These are phyloP conservation scores for Vollenhovia emeryi DNA, from an alignment of 1,140 invertebrate genomes.

Conservation along the genomic window DNA sequence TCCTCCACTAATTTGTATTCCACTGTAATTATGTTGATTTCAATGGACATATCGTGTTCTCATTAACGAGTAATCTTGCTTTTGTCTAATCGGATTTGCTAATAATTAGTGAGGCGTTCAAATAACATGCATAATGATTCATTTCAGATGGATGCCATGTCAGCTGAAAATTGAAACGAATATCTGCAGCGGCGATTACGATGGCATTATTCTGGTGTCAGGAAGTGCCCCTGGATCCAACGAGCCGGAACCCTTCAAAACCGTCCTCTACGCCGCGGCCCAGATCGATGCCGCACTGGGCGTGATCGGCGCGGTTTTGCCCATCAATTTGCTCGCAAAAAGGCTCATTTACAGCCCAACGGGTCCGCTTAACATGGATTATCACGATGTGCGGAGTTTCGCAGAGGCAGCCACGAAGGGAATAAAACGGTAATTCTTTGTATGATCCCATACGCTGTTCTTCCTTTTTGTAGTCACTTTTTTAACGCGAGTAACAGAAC, in stretches of 20 bases:
- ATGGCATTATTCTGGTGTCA: slow-evolving; percentile 82
- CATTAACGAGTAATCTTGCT: slow-evolving; percentile 14
- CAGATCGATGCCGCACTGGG: slow-evolving; percentile 80
- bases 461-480: slow-evolving; percentile 5
- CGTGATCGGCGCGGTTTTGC: slow-evolving; percentile 85
- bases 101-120: slow-evolving; percentile 11
- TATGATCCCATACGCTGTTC: slow-evolving; percentile 1
- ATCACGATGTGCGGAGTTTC: slow-evolving; percentile 92
- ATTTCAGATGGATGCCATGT: slow-evolving; percentile 82
- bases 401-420: slow-evolving; percentile 88
- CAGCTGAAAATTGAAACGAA: slow-evolving; percentile 81
- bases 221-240: slow-evolving; percentile 77
- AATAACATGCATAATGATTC: slow-evolving; percentile 46
- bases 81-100: slow-evolving; percentile 8
- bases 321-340: slow-evolving; percentile 88
- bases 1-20: neutral
- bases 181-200: slow-evolving; percentile 79
- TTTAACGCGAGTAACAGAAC: slow-evolving; percentile 4
- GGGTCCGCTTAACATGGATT: slow-evolving; percentile 91
- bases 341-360: slow-evolving; percentile 91
- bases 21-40: slow-evolving; percentile 16
- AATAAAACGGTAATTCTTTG: slow-evolving; percentile 86
- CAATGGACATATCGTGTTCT: neutral
- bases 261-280: slow-evolving; percentile 77
- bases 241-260: slow-evolving; percentile 83